These are phyloP conservation scores for Nothoprocta pentlandii DNA, from an alignment of 2,113 vertebrate genomes.

Conservation along the genomic window DNA sequence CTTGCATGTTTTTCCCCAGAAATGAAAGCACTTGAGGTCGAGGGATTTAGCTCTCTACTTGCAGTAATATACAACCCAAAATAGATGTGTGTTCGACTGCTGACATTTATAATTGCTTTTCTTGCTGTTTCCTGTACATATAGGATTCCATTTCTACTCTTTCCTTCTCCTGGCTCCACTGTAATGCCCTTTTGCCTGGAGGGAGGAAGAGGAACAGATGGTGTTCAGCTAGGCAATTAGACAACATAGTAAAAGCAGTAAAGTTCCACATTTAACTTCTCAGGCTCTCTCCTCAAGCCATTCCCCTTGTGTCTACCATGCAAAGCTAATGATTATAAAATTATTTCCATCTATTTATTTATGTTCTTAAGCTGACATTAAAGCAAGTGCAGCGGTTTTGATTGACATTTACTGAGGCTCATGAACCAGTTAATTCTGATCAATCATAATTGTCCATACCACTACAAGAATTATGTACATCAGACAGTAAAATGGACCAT, in stretches of 20 bases:
- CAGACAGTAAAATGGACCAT: neutral
- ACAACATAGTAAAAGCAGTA: conserved; percentile 4
- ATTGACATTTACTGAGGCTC: neutral
- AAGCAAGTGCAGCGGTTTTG: conserved; percentile 6
- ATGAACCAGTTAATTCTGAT: neutral
- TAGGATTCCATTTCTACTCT: neutral
- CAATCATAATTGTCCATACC: neutral
- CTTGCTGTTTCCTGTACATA: neutral
- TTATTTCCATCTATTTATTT: conserved; percentile 12
- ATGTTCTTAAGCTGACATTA: neutral
- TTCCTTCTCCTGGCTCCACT: neutral
- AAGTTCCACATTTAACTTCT: conserved; percentile 50
- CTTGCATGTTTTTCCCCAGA: neutral
- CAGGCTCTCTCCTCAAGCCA: conserved; percentile 14
- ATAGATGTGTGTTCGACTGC: neutral
- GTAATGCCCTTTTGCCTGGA: conserved; percentile 49
- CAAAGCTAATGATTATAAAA: conserved; percentile 26
- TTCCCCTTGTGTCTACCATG: neutral
- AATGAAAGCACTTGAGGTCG: neutral
- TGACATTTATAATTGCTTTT: conserved; percentile 47
- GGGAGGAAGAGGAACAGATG: conserved; percentile 48
- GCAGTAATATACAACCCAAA: neutral
- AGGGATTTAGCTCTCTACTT: neutral
- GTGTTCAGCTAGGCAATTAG: conserved; percentile 38
- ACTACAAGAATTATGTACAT: neutral